A percentile compares a stretch with the other conserved stretches of the same genome.
Conservation (phyloP, 1,140 invertebrate species). For the Euura lappo region DNA sequence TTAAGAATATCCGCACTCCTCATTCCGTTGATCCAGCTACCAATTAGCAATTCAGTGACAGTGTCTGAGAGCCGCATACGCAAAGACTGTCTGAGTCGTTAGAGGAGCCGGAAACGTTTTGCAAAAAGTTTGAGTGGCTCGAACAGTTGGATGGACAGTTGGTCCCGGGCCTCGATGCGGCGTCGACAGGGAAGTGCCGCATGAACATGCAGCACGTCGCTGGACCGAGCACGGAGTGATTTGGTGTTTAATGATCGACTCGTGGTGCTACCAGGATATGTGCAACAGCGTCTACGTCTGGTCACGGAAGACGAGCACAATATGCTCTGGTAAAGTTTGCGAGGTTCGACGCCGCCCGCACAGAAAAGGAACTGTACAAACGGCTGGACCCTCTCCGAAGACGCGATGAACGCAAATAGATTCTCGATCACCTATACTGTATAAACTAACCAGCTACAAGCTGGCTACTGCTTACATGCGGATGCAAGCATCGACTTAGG, state of each 20-base stretch:
- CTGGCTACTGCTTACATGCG: not conserved
- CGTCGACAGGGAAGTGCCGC: too few species aligned
- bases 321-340: too few species aligned
- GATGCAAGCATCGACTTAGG: not conserved
- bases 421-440: conserved; percentile 13
- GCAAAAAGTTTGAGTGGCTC: conserved; percentile 6
- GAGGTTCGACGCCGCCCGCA: not conserved
- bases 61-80: not conserved
- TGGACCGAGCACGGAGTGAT: too few species aligned
- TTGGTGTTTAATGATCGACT: too few species aligned
- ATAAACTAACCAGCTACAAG: not conserved
- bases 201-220: too few species aligned
- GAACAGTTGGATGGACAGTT: conserved; percentile 6
- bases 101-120: not conserved
- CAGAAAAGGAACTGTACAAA: conserved; percentile 12
- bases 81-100: not conserved
- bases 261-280: too few species aligned
- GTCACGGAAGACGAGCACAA: too few species aligned
- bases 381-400: conserved; percentile 8
- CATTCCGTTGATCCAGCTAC: not conserved
- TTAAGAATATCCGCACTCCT: not conserved
- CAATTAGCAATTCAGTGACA: not conserved
- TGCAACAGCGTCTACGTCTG: too few species aligned
- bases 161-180: not conserved
- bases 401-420: conserved; percentile 15